Base-by-base conservation (phyloP, 2,797 vertebrate species). In the Macropus fuliginosus region DNA sequence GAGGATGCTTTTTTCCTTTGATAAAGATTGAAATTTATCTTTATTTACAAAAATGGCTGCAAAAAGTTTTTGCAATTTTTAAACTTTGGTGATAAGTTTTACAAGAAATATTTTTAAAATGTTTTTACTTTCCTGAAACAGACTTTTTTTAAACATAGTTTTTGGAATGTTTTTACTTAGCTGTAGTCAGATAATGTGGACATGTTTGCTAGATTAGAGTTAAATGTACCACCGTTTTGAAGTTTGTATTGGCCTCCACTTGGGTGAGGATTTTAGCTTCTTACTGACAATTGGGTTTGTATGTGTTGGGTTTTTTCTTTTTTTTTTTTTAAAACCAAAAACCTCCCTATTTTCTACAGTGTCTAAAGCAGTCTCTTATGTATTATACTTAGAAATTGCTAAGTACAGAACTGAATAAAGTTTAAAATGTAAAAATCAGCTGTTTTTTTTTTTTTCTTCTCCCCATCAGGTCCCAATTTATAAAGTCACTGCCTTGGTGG, bases 71-170 rank as follows among this genome's bases (percentile, higher is more conserved):
- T 95, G 97, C 94, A 98, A 94, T 96, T 97, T 92, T 52, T 91
- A 96, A 96, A 97, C 55, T 95, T 96, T 96, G 96, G 95, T 89
- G 54, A 59, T 95, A 74, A 89, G n/a, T 98, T 97, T 98, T 55
- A 91, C 93, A 90, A 54, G 3, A n/a, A 13, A 29, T 90, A 56
- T 96, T 97, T 98, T 98, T 95, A 97, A 98, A 57, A 90, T 98
- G 98, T 97, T 97, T 97, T 91, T 94, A 98, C 95, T 98, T 96
- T 98, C 91, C 66, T 95, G 96, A 97, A 98, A 96, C 62, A 54
- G 40, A 46, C 66, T 97, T 98, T 95, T 96, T 94, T 96, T 59
- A 92, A 94, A 92, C 94, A 90, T 93, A 24, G 94, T 90, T 94
- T 92, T 94, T 95, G 40, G 91, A 97, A 95, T 92, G 56, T 96